Evolutionary conservation across 2,797 vertebrate species (phyloP).

Genomic region (Chaetodon trifasciatus): DNA sequence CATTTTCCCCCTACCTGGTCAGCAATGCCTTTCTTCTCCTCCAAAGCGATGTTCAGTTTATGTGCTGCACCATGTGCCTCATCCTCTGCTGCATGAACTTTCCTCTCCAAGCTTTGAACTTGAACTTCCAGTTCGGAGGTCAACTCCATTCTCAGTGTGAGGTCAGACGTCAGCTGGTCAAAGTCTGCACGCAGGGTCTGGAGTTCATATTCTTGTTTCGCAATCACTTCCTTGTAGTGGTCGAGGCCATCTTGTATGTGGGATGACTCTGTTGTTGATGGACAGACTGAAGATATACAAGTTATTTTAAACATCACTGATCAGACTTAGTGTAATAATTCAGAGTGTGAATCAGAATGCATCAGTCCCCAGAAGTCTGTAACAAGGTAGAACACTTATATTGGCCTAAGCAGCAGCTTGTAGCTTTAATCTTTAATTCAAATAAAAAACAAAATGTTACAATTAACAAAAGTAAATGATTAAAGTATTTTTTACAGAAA

Average conservation of each 20-base stretch:
- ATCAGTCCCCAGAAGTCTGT: neutral
- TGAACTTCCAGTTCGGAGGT: constrained; percentile 80
- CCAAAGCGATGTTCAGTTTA: constrained; percentile 67
- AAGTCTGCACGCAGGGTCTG: constrained; percentile 77
- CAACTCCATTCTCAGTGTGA: constrained; percentile 78
- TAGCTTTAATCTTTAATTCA: too few relatives aligned
- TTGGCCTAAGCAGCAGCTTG: neutral
- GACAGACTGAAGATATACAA: constrained; percentile 9
- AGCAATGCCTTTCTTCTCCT: constrained; percentile 73
- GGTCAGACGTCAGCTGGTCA: constrained; percentile 78
- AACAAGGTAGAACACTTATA: neutral
- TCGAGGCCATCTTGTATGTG: constrained; percentile 49
- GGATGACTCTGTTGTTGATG: constrained; percentile 53
- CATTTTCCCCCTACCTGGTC: constrained; percentile 53
- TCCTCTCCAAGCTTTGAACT: constrained; percentile 74
- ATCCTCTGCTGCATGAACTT: constrained; percentile 73
- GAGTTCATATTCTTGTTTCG: constrained; percentile 72
- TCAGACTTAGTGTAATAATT: neutral
- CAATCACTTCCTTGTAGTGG: constrained; percentile 61
- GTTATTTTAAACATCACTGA: neutral
- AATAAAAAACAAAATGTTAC: neutral
- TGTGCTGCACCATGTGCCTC: constrained; percentile 69
- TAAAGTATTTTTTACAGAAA: neutral
- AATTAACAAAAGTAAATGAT: neutral
- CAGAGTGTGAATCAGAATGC: neutral